Evolutionary conservation across 2,888 invertebrate species (phyloP), one percentile per base, ranked within the genome.

Genomic region (Agonum fuliginosum): DNA sequence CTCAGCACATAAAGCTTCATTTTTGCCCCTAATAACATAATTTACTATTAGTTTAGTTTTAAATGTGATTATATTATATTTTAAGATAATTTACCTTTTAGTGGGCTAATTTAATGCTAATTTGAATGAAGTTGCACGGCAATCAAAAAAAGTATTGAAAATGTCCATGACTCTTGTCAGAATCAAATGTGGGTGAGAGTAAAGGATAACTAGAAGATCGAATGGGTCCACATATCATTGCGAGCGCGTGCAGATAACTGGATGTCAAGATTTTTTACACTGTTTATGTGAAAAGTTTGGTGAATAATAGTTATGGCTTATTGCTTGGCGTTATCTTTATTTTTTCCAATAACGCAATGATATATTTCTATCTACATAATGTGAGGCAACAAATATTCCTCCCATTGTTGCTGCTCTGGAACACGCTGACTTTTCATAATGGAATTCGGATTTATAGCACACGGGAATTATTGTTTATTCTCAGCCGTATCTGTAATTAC

Each of bases 221-320:
- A 72, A 72, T 58, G 51, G 58, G 34, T 24, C 41, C 34, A 72
- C 72, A 72, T 72, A 72, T 72, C 72, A 72, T 58, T 20, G 72
- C 37, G 41, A 72, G 58, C 41, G 72, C 58, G 51, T 72, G 72
- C 20, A 72, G 72, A 72, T 72, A 72, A 72, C 72, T 54, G 58
- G 72, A 54, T 72, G 72, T 72, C 72, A 72, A 72, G 72, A 72
- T 58, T 72, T 72, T 72, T 72, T 72, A 72, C 72, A 72, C 58
- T 72, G 54, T 72, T 72, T 72, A 72, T 72, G 72, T 72, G 72
- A 72, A 72, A 72, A 72, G 54, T 72, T 72, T 24, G 41, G 72
- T 72, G 72, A 72, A 58, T 72, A 72, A 72, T 72, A 72, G 72
- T 72, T 58, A 72, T 72, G 37, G 72, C 72, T 72, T 72, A 72